These are phyloP conservation scores for Panthera tigris DNA, from an alignment of 2,113 vertebrate species.

Conservation along the genomic window DNA sequence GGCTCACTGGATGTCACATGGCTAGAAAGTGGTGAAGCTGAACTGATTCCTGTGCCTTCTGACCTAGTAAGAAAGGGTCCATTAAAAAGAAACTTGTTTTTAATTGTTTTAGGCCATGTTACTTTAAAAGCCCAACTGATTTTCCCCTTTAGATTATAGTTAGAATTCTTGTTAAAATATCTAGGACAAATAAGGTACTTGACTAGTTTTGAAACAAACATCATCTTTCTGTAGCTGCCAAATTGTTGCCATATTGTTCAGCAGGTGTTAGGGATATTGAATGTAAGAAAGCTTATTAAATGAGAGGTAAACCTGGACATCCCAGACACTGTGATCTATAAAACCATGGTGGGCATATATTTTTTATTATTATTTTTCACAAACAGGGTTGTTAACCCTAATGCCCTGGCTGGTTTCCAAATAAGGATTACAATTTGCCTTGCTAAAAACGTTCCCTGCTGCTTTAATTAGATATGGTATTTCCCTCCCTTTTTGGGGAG, in stretches of 20 bases:
- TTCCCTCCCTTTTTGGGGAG: conserved; percentile 45
- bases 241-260: not conserved
- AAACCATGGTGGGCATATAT: not conserved
- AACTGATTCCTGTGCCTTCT: not conserved
- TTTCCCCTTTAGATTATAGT: not conserved
- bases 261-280: not conserved
- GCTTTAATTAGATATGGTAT: conserved; percentile 78
- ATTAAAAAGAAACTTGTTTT: not conserved
- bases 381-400: conserved; percentile 67
- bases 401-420: conserved; percentile 76
- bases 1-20: not conserved
- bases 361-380: conserved; percentile 67
- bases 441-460: conserved; percentile 72
- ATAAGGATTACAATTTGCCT: conserved; percentile 78
- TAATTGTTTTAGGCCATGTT: not conserved
- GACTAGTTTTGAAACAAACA: not conserved
- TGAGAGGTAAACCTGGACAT: conserved; percentile 1
- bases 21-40: not conserved
- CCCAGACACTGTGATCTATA: not conserved
- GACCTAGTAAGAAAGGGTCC: not conserved
- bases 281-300: conserved; percentile 26
- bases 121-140: not conserved
- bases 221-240: not conserved
- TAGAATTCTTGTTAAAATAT: conserved; percentile 23
- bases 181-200: not conserved